These are phyloP conservation scores for Engraulis encrasicolus DNA, from an alignment of 2,113 vertebrate genomes.

Conservation along the genomic window DNA sequence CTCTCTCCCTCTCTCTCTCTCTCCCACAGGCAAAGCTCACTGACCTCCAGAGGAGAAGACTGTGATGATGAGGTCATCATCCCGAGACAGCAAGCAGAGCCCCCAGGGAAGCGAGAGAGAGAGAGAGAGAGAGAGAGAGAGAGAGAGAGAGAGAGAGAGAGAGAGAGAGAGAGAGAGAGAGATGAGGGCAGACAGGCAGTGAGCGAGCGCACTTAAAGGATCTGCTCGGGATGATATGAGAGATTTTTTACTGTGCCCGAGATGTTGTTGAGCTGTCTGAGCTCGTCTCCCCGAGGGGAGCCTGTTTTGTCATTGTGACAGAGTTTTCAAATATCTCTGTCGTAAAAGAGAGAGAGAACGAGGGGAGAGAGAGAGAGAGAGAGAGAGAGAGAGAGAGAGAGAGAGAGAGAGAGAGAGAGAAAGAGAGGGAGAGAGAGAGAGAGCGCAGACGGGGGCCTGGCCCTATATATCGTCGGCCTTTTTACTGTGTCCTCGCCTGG, in stretches of 20 bases:
- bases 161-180: too few relatives aligned
- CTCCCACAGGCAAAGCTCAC: slow-evolving; percentile 28
- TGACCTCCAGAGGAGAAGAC: slow-evolving; percentile 48
- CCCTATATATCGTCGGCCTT: slow-evolving; percentile 37
- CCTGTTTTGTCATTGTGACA: slow-evolving; percentile 51
- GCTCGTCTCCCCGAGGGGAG: slow-evolving; percentile 41
- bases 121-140: too few relatives aligned
- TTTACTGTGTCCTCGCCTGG: slow-evolving; percentile 33
- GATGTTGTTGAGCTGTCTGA: slow-evolving; percentile 52
- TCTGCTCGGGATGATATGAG: slow-evolving; percentile 52
- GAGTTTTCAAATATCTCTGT: slow-evolving; percentile 48
- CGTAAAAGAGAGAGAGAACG: slow-evolving; percentile 43
- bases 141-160: too few relatives aligned
- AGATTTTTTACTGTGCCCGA: slow-evolving; percentile 52
- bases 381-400: too few relatives aligned
- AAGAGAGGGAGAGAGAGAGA: too few relatives aligned
- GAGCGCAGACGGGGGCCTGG: slow-evolving; percentile 19
- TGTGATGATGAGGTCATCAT: slow-evolving; percentile 43
- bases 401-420: too few relatives aligned
- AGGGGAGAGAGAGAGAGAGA: too few relatives aligned
- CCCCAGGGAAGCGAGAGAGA: slow-evolving; percentile 36
- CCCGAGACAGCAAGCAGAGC: slow-evolving; percentile 21
- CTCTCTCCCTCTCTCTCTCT: neutral
- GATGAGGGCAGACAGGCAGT: too few relatives aligned
- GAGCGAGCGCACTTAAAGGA: slow-evolving; percentile 42